Percentiles rank a stretch among this genome's conserved stretches.
These are phyloP conservation scores for silkworm (Bombyx mori) DNA, from an alignment of 1,140 invertebrate genomes.

Conservation along the genomic window DNA sequence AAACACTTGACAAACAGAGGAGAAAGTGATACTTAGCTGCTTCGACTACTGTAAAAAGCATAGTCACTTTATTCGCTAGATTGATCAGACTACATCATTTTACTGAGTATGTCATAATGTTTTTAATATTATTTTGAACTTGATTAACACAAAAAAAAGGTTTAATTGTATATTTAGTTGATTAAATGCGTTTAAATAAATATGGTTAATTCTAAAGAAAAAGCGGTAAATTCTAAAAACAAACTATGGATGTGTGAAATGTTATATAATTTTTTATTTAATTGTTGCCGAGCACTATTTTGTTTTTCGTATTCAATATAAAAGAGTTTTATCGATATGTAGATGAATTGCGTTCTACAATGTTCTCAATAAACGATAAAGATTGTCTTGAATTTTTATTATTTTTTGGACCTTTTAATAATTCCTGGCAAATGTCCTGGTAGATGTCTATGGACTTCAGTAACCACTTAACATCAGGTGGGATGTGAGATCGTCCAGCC, in stretches of 20 bases:
- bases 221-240: too few relatives aligned
- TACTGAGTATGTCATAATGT: too few relatives aligned
- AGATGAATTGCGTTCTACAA: slow-evolving; percentile 54
- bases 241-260: slow-evolving; percentile 24
- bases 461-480: not conserved
- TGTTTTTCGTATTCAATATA: slow-evolving; percentile 59
- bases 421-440: not conserved
- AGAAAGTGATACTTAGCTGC: too few relatives aligned
- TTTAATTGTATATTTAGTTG: too few relatives aligned
- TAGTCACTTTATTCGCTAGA: too few relatives aligned
- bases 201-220: too few relatives aligned
- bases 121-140: too few relatives aligned
- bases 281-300: slow-evolving; percentile 60
- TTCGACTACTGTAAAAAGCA: too few relatives aligned
- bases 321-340: slow-evolving; percentile 63
- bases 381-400: slow-evolving; percentile 26
- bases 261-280: slow-evolving; percentile 57
- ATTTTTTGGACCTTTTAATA: slow-evolving; percentile 5
- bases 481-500: not conserved
- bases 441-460: not conserved
- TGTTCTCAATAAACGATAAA: slow-evolving; percentile 65
- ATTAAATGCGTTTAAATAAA: too few relatives aligned
- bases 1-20: too few relatives aligned
- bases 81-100: too few relatives aligned
- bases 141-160: too few relatives aligned